phyloP scores from a whole-genome alignment of 2,888 invertebrate genomes.

The Neoascia interrupta region DNA sequence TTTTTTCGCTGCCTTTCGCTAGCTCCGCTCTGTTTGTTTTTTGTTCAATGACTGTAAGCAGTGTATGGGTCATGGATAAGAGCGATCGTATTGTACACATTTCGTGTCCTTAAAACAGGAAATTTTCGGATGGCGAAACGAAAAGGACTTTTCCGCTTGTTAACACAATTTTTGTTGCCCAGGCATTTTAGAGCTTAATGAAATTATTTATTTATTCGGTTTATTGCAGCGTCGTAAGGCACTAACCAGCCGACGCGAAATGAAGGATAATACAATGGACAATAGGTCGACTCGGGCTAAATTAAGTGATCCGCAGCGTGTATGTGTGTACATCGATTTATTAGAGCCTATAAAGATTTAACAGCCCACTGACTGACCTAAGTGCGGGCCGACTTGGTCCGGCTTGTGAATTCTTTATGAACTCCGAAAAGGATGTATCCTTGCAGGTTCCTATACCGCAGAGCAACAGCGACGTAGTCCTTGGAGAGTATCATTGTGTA shows the following conservation, averaged over 20 bases:
- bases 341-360: constrained; percentile 49
- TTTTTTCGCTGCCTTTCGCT: background rate
- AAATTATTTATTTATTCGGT: constrained; percentile 68
- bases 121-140: constrained; percentile 48
- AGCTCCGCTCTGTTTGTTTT: constrained; percentile 30
- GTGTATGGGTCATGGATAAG: constrained; percentile 36
- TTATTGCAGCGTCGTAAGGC: constrained; percentile 35
- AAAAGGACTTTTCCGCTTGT: constrained; percentile 68
- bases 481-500: too few relatives aligned
- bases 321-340: background rate
- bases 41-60: constrained; percentile 48
- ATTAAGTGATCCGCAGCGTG: constrained; percentile 45
- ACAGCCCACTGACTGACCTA: constrained; percentile 21
- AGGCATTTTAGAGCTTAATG: constrained; percentile 61
- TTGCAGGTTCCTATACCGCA: too few relatives aligned
- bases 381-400: background rate
- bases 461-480: too few relatives aligned
- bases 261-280: background rate
- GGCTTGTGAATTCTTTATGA: constrained; percentile 32
- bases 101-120: constrained; percentile 51
- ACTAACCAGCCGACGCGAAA: background rate
- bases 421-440: constrained; percentile 24
- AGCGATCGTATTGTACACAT: constrained; percentile 35
- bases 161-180: constrained; percentile 66
- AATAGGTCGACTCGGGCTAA: background rate